phyloP scores from a whole-genome alignment of 2,113 vertebrate genomes.

The Ochotona curzoniae region DNA sequence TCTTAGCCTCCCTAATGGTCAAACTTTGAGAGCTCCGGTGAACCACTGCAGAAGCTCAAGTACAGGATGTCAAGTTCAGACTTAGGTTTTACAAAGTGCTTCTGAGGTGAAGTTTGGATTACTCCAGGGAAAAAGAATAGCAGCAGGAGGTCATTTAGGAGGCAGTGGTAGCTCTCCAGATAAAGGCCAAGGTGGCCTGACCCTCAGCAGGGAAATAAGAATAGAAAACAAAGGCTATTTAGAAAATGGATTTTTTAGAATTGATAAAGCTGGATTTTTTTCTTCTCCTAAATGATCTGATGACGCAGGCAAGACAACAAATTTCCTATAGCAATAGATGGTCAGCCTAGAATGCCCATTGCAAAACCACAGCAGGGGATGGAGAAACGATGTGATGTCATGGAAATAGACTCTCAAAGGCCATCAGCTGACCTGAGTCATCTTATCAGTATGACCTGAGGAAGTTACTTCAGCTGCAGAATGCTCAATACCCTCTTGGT shows the following conservation, averaged over 20 bases:
- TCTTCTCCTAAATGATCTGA: not conserved
- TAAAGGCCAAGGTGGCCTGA: not conserved
- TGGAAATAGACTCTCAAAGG: not conserved
- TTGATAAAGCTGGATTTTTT: not conserved
- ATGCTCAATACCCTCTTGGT: not conserved
- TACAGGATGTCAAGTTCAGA: not conserved
- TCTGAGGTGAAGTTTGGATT: not conserved
- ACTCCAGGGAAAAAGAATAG: not conserved
- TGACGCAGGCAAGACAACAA: not conserved
- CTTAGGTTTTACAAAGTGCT: not conserved
- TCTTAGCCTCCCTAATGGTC: not conserved
- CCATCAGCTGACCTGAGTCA: rapidly evolving
- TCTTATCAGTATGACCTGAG: not conserved
- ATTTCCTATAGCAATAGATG: not conserved
- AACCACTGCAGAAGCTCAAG: not conserved
- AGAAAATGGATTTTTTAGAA: not conserved
- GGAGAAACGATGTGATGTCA: not conserved
- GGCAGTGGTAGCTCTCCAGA: not conserved
- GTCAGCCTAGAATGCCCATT: not conserved
- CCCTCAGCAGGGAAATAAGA: not conserved
- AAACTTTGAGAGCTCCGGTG: not conserved
- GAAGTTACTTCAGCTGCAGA: not conserved
- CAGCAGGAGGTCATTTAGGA: not conserved
- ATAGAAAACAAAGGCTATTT: not conserved
- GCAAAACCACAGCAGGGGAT: not conserved